Base-by-base conservation (phyloP, 2,797 vertebrate species). In the Periparus ater region DNA sequence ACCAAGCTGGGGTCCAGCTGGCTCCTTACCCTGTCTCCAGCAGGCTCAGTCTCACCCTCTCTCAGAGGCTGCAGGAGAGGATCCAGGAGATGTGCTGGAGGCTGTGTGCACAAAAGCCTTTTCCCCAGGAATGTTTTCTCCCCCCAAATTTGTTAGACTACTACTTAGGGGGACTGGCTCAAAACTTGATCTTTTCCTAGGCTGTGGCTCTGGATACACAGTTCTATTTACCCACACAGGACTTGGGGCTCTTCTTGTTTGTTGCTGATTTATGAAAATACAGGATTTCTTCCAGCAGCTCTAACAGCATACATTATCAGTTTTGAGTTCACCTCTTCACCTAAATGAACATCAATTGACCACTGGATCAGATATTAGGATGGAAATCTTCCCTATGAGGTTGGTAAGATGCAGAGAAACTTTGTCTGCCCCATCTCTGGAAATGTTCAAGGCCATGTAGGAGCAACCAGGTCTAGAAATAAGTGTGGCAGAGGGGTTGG, bases 211-310 rank as follows among this genome's bases (percentile, higher is more conserved):
- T 75, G 73, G 34, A 29, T 48, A 3, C 6, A 4, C 30, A 48
- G n/a, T 29, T 36, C 0, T 5, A 7, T 26, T 71, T 36, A 32
- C 2, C 44, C 30, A 6, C 12, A 0, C 1, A 44, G 40, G 50
- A 42, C 22, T 40, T 4, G 2, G 7, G 22, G 74, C 22, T 79
- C 50, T 72, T 76, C 47, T 68, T 55, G 42, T 5, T 27, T 34
- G 17, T 30, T 61, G 55, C 30, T 74, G 70, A 74, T 85, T 91
- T 92, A 61, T 25, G 75, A 83, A 50, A 30, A n/a, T 15, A 51
- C 11, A 1, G 25, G 51, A 83, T 81, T 58, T 66, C 65, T 67
- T 82, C 63, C 23, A 45, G 54, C 30, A 38, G 55, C 72, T 47
- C 76, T 34, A 57, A 65, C 47, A 23, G 42, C 2, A 9, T 19